Base-by-base conservation (phyloP, 2,888 invertebrate genomes). In the Chrysotoxum bicinctum region DNA sequence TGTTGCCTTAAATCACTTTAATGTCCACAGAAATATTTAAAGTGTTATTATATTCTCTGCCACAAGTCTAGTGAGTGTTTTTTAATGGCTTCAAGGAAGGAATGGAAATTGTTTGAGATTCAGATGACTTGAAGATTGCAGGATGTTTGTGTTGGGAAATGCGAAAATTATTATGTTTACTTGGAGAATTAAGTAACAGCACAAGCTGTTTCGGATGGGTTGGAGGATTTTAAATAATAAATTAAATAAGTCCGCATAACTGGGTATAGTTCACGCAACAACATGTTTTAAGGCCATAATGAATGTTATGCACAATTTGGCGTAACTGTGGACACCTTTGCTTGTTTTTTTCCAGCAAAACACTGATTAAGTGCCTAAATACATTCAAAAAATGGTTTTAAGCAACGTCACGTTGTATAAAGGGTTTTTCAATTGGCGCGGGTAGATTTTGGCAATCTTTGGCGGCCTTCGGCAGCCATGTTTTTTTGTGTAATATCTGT, bases 1-100 rank as follows among this genome's bases (percentile, higher is more conserved):
- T 68, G 72, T 62, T 66, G 73, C 50, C 48, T 68, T 69, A 82
- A 82, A 78, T 82, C 78, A 77, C 68, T 78, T 78, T 78, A 72
- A 72, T 76, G 66, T 72, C 58, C 66, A 43, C 35, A 43, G 50
- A 45, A 70, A 56, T 81, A 52, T 69, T 80, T 69, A 69, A 69
- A 54, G 43, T 70, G 70, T 37, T 62, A 30, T 62, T 69, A 60
- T 66, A 48, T 32, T 16, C 50, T 37, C n/a, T 50, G 8, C 8
- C 12, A n/a, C 60, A 8, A 37, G 48, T 32, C 35, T 40, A 58
- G 48, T 66, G 50, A 66, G 66, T 66, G 66, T 30, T 66, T 66
- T 66, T 50, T 66, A 48, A 66, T 66, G 50, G 50, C 12, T 8
- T 0, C 14, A 10, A 50, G n/a, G n/a, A n/a, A 50, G 23, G 50